phyloP scores from a whole-genome alignment of 1,140 invertebrate genomes.

The Caenorhabditis brenneri region DNA sequence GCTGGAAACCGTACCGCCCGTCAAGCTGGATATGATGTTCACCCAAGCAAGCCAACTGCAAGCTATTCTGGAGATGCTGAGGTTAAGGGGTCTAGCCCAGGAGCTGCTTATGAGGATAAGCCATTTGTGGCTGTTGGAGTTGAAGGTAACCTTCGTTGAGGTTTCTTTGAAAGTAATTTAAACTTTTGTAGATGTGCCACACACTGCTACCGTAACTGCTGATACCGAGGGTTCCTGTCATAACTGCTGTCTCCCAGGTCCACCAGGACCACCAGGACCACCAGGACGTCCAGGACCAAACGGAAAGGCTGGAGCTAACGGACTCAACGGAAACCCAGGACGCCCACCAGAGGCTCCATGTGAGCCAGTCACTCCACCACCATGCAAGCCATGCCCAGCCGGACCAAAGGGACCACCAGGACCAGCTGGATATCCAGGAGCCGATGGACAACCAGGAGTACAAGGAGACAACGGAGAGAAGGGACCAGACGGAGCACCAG shows the following conservation, averaged over 20 bases:
- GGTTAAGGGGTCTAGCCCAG: neutral
- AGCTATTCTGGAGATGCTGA: neutral
- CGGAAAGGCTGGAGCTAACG: conserved; percentile 51
- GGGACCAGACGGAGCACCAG: conserved; percentile 46
- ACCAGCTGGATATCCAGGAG: conserved; percentile 44
- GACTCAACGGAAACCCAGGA: conserved; percentile 49
- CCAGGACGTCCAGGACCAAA: conserved; percentile 48
- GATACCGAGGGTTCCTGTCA: neutral
- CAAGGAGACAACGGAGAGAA: conserved; percentile 26
- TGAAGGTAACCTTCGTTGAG: no score
- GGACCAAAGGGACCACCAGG: conserved; percentile 45
- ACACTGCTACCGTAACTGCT: neutral
- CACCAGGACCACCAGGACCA: conserved; percentile 49
- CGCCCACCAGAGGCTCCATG: conserved; percentile 48
- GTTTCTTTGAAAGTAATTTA: no score
- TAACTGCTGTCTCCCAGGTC: conserved; percentile 50
- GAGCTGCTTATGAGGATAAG: conserved; percentile 19
- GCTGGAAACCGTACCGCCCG: conserved; percentile 51
- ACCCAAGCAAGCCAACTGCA: conserved; percentile 18
- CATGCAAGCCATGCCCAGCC: conserved; percentile 47
- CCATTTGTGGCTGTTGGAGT: conserved; percentile 38
- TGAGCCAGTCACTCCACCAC: conserved; percentile 52
- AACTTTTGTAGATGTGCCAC: neutral
- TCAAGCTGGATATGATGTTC: conserved; percentile 48
- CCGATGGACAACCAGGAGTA: conserved; percentile 39